These are phyloP conservation scores for Acrobasis consociella DNA, from an alignment of 2,888 invertebrate species.

Conservation along the genomic window DNA sequence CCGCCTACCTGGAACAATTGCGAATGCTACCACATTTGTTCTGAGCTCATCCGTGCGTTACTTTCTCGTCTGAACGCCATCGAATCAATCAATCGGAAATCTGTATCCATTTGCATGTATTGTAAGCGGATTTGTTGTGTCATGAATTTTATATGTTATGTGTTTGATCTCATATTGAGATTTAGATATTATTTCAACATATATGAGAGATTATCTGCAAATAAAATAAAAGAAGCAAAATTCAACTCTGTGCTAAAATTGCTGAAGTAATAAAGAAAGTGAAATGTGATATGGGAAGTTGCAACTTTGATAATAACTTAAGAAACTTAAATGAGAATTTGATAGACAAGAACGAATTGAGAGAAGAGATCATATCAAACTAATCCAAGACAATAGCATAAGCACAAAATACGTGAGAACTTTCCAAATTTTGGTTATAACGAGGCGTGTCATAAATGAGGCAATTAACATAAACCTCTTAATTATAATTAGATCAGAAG, in stretches of 20 bases:
- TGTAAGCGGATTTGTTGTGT: conserved; percentile 31
- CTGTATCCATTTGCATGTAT: conserved; percentile 43
- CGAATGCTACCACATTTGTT: conserved; percentile 64
- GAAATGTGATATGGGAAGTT: not conserved
- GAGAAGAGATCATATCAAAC: conserved; percentile 24
- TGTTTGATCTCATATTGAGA: not conserved
- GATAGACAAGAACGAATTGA: not conserved
- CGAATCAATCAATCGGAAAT: conserved; percentile 59
- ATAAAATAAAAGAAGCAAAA: too few species aligned
- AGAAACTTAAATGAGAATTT: conserved; percentile 4
- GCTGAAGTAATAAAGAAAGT: not conserved
- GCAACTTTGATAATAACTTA: not conserved
- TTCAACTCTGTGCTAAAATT: too few species aligned
- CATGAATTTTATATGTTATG: not conserved
- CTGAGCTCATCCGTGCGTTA: conserved; percentile 58
- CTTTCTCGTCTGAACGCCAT: conserved; percentile 56
- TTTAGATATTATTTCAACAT: not conserved
- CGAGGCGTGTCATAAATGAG: conserved; percentile 5
- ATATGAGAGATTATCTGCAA: too few species aligned
- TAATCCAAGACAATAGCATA: conserved; percentile 25
- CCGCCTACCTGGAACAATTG: conserved; percentile 60
- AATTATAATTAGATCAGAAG: conserved; percentile 11
- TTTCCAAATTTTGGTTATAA: conserved; percentile 20
- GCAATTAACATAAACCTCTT: conserved; percentile 13
- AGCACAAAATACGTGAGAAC: conserved; percentile 28